These are phyloP conservation scores for Ceratotherium simum DNA, from an alignment of 2,113 vertebrate genomes.

Conservation along the genomic window DNA sequence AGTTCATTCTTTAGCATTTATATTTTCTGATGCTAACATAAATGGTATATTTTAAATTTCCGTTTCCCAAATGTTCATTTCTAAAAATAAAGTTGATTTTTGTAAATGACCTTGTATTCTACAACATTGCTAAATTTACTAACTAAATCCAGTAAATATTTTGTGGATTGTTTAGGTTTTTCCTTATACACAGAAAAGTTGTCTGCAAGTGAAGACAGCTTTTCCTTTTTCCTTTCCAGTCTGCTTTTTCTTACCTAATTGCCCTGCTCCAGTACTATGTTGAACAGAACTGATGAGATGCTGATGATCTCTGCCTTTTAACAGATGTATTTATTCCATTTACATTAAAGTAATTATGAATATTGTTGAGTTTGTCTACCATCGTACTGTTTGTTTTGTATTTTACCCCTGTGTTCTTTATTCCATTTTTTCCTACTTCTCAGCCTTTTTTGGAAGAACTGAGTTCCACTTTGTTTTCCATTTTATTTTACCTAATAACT, in stretches of 20 bases:
- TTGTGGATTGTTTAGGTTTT: not conserved
- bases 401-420: not conserved
- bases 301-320: not conserved
- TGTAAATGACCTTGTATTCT: not conserved
- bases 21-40: not conserved
- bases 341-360: not conserved
- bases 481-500: not conserved
- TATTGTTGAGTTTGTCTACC: not conserved
- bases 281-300: not conserved
- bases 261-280: not conserved
- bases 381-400: not conserved
- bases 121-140: not conserved
- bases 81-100: not conserved
- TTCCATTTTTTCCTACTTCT: not conserved
- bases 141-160: not conserved
- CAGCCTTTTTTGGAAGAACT: not conserved
- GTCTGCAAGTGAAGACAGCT: not conserved
- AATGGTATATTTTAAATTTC: not conserved
- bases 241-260: not conserved
- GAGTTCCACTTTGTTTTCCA: not conserved
- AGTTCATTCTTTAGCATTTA: not conserved
- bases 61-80: not conserved
- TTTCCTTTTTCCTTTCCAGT: not conserved
- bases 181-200: not conserved
- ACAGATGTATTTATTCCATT: not conserved